Evolutionary conservation across 2,888 invertebrate genomes (phyloP), one percentile per base, ranked within the genome.

Genomic region (Drosophila subsilvestris): DNA sequence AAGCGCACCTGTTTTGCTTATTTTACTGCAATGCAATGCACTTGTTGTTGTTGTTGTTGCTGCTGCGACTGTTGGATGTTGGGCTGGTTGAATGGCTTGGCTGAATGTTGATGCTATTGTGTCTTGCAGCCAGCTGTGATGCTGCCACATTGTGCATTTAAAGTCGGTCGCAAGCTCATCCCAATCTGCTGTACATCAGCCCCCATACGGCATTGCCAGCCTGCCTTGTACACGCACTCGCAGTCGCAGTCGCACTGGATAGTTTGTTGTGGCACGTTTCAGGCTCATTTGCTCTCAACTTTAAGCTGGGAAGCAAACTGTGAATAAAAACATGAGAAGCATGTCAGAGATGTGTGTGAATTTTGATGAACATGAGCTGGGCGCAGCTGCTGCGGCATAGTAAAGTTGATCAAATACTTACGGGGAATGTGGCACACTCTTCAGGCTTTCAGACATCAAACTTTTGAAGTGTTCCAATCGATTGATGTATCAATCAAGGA

Each of bases 1-100:
- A 83, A 79, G 87, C 75, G 69, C 86, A 83, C 80, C 83, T 87
- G 88, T 72, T 85, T 82, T 87, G 83, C 87, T 87, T 81, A 79
- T 83, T 87, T 83, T 79, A 75, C 74, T 75, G 61, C 29, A 37
- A 42, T 56, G 20, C 29, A 37, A n/a, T 22, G 32, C 51, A 67
- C 75, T 70, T 66, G 59, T 63, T 68, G 62, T 49, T 75, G 69
- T 42, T 55, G 62, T 44, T 66, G 70, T 47, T 60, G 72, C 55
- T 73, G 48, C 57, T 60, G 49, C 27, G 14, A 9, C n/a, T 55
- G 45, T 58, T 37, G 14, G 50, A 50, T 63, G 45, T 18, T 22
- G 60, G 37, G 0, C 5, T 25, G 25, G 1, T 25, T 25, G 25
- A 25, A 25, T 25, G 25, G 4, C 47, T 49, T 49, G 51, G 22